Evolutionary conservation across 23 tunicate genomes (phyloP).

Genomic region (Ciona savignyi): DNA sequence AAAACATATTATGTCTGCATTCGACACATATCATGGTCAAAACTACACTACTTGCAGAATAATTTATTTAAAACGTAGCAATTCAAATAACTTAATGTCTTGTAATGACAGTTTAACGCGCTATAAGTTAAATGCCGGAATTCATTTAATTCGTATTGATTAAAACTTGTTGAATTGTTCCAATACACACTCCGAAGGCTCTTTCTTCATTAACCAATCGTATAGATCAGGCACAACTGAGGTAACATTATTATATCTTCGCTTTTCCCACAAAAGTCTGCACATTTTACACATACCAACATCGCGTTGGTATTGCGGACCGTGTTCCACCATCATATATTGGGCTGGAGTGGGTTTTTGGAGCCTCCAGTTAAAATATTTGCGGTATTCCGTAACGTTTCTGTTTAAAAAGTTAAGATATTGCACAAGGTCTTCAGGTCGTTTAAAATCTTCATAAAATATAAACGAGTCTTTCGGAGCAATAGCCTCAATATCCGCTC

Average conservation of each 20-base stretch:
- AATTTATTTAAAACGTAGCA: too few relatives aligned
- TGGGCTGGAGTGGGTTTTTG: background rate
- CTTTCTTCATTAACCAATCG: background rate
- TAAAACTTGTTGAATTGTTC: background rate
- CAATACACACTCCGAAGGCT: background rate
- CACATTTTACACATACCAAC: slow-evolving; percentile 1
- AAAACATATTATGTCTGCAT: too few relatives aligned
- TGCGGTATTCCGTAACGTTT: background rate
- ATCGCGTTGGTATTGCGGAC: background rate
- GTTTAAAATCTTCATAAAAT: background rate
- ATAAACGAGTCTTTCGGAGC: background rate
- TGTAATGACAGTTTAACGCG: background rate
- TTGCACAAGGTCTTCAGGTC: background rate
- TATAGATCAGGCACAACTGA: background rate
- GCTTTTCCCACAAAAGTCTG: background rate
- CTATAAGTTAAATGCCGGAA: too few relatives aligned
- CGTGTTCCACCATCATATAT: background rate
- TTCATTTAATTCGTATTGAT: background rate
- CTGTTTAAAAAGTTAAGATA: background rate
- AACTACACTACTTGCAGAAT: too few relatives aligned
- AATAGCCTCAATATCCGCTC: background rate
- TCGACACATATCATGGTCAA: too few relatives aligned
- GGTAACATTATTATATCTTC: background rate
- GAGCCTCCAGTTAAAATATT: background rate
- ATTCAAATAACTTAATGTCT: too few relatives aligned